Evolutionary conservation across 2,797 vertebrate species (phyloP).

Genomic region (Nannoperca obscura): DNA sequence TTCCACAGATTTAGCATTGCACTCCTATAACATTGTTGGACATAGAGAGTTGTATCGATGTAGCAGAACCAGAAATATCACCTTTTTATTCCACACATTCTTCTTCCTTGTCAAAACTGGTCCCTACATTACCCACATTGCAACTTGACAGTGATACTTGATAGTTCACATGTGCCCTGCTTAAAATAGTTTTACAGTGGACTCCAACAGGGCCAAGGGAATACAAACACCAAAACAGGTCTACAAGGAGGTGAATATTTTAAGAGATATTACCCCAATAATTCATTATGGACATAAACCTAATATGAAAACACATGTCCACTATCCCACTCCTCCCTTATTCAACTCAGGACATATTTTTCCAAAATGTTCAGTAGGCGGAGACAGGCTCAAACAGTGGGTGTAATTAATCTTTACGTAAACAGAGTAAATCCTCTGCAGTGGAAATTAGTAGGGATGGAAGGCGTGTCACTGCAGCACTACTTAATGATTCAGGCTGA

Average conservation of each 20-base stretch:
- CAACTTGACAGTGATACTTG: not conserved
- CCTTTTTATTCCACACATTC: not conserved
- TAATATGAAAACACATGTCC: not conserved
- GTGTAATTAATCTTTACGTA: constrained; percentile 23
- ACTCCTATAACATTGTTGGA: not conserved
- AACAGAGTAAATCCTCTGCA: constrained; percentile 15
- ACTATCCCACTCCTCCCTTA: not conserved
- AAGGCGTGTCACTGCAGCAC: not conserved
- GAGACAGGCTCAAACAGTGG: not conserved
- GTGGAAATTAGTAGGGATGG: constrained; percentile 2
- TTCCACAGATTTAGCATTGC: not conserved
- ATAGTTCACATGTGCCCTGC: too few species aligned
- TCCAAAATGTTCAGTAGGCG: not conserved
- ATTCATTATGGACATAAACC: not conserved
- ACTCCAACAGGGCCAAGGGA: not conserved
- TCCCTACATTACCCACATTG: not conserved
- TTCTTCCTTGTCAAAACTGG: not conserved
- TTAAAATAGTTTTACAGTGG: too few species aligned
- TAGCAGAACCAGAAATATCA: too few species aligned
- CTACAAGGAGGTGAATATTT: not conserved
- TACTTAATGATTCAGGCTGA: constrained; percentile 9
- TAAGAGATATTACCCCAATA: not conserved
- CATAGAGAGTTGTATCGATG: too few species aligned
- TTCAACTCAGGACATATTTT: not conserved
- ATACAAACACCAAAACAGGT: not conserved